phyloP scores from a whole-genome alignment of 2,113 vertebrate genomes.

The Tragelaphus buxtoni region DNA sequence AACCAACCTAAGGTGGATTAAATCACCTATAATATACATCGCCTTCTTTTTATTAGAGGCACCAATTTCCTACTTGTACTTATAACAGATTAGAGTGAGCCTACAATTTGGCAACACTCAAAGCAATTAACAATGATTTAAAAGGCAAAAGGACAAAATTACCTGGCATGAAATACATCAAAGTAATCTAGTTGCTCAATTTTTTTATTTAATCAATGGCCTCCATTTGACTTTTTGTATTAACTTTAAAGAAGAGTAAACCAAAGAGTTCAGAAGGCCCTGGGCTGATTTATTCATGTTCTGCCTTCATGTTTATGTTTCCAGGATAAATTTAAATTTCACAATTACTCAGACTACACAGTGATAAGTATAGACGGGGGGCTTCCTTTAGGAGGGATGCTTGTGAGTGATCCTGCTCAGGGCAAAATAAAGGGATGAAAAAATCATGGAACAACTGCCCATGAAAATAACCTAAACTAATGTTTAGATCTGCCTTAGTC shows the following conservation, averaged over 20 bases:
- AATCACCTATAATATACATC: neutral
- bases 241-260: slow-evolving; percentile 49
- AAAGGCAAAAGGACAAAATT: slow-evolving; percentile 55
- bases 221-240: slow-evolving; percentile 44
- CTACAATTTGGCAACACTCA: slow-evolving; percentile 35
- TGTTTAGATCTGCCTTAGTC: slow-evolving; percentile 78
- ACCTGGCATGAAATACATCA: slow-evolving; percentile 41
- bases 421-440: slow-evolving; percentile 72
- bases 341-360: slow-evolving; percentile 37
- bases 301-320: slow-evolving; percentile 24
- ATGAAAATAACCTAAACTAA: slow-evolving; percentile 82
- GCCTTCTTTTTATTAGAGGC: neutral
- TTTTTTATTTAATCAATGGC: slow-evolving; percentile 57
- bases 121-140: slow-evolving; percentile 64
- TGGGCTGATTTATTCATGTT: slow-evolving; percentile 56
- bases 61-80: neutral
- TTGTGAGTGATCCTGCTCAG: slow-evolving; percentile 62
- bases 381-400: slow-evolving; percentile 29
- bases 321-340: slow-evolving; percentile 63
- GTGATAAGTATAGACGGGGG: slow-evolving; percentile 13
- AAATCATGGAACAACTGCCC: slow-evolving; percentile 75
- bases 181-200: slow-evolving; percentile 41
- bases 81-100: slow-evolving; percentile 36
- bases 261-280: slow-evolving; percentile 20
- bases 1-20: neutral